Evolutionary conservation across 2,113 vertebrate genomes (phyloP).

Genomic region (Microtus pennsylvanicus): DNA sequence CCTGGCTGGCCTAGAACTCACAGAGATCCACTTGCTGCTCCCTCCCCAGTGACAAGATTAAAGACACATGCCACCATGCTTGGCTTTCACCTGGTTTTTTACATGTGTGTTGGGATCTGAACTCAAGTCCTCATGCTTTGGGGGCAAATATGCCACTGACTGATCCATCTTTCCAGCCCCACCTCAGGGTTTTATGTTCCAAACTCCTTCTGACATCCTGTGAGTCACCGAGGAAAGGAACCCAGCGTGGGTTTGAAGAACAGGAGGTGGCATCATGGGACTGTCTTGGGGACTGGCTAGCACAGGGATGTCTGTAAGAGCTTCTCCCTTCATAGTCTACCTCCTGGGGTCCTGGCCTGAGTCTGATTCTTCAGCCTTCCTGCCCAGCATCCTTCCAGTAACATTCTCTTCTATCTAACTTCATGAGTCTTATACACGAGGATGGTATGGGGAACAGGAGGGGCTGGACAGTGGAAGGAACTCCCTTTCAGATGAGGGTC

Average conservation of each 20-base stretch:
- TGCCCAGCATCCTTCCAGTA: background rate
- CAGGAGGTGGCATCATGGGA: background rate
- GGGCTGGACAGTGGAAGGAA: background rate
- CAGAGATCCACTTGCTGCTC: background rate
- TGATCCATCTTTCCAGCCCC: background rate
- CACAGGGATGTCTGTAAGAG: background rate
- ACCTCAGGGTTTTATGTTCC: background rate
- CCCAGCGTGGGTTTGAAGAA: background rate
- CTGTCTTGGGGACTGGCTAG: background rate
- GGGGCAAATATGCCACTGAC: background rate
- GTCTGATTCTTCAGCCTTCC: background rate
- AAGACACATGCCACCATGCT: background rate
- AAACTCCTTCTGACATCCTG: background rate
- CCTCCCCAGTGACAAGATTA: background rate
- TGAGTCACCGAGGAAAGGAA: background rate
- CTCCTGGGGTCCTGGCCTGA: background rate
- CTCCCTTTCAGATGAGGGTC: background rate
- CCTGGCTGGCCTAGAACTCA: background rate
- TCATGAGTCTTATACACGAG: background rate
- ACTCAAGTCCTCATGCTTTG: background rate
- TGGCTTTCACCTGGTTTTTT: background rate
- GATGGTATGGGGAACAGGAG: background rate
- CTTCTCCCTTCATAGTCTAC: background rate
- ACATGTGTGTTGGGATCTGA: background rate
- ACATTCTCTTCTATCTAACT: background rate